Base-by-base conservation (phyloP, 2,113 vertebrate genomes). In the Craseonycteris thonglongyai region DNA sequence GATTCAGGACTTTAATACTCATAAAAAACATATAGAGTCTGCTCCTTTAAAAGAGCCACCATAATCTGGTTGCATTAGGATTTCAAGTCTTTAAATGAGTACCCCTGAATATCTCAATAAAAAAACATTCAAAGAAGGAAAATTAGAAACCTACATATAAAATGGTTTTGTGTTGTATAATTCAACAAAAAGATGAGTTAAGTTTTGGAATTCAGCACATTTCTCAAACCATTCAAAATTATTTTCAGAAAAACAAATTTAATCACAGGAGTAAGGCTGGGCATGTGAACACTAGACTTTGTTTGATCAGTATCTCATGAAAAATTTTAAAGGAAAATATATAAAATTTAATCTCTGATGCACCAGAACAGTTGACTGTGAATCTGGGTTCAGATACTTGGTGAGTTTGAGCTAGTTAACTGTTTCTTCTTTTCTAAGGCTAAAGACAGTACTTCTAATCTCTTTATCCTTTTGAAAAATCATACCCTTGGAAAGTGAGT, bases 181-280 rank as follows among this genome's bases (percentile, higher is more conserved):
- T 4, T 18, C 51, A 92, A 93, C 11, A 89, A 80, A 92, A 92
- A 78, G 51, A 22, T 16, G 74, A 71, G 11, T 90, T 76, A 83
- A 71, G 11, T 90, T 81, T 93, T 84, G 7, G 40, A 28, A 90
- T 91, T 92, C 40, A 87, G 74, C 66, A 35, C 22, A 42, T 18
- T 82, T 86, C 88, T 59, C 38, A 69, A 51, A 71, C 13, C 30
- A 81, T n/a, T 75, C 68, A 66, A 75, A 74, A 42, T 87, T 83
- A 90, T 75, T 96, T 92, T 92, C 47, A 92, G 76, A 87, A 82
- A 95, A 95, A 80, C 33, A 91, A 91, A 91, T 33, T 90, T 58
- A 75, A 42, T 65, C 47, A 88, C 14, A 59, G 26, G 21, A n/a
- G 51, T 47, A 74, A 5, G 18, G 45, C 83, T 10, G 42, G 40